phyloP scores from a whole-genome alignment of 2,113 vertebrate species.

The Donacobius atricapilla region DNA sequence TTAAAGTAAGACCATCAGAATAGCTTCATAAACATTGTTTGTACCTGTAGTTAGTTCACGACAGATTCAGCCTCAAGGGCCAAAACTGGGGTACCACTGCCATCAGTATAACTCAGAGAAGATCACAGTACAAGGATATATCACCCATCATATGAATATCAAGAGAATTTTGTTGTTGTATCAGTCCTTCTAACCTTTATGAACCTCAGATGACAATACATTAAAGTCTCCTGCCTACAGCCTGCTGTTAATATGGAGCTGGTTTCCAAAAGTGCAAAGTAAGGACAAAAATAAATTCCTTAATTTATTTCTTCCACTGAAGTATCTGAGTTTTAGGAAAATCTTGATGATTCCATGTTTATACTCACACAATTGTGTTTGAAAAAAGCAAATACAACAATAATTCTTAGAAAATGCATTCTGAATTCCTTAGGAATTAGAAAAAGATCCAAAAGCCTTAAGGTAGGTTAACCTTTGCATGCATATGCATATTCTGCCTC shows the following conservation, averaged over 20 bases:
- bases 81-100: neutral
- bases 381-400: neutral
- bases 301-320: neutral
- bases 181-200: neutral
- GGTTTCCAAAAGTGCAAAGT: neutral
- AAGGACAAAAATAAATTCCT: neutral
- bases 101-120: neutral
- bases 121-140: accelerated
- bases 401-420: neutral
- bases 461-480: neutral
- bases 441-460: neutral
- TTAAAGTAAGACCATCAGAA: neutral
- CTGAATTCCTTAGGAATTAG: neutral
- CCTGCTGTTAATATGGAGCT: neutral
- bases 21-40: neutral
- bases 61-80: neutral
- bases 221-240: neutral
- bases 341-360: neutral
- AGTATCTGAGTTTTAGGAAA: neutral
- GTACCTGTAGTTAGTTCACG: neutral
- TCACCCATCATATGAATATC: neutral
- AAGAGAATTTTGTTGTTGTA: neutral
- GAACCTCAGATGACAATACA: neutral
- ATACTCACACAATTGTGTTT: neutral
- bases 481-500: neutral